Percentiles rank a stretch among this genome's conserved stretches.
phyloP scores from a whole-genome alignment of 2,113 vertebrate genomes.

The Coracopsis vasa region DNA sequence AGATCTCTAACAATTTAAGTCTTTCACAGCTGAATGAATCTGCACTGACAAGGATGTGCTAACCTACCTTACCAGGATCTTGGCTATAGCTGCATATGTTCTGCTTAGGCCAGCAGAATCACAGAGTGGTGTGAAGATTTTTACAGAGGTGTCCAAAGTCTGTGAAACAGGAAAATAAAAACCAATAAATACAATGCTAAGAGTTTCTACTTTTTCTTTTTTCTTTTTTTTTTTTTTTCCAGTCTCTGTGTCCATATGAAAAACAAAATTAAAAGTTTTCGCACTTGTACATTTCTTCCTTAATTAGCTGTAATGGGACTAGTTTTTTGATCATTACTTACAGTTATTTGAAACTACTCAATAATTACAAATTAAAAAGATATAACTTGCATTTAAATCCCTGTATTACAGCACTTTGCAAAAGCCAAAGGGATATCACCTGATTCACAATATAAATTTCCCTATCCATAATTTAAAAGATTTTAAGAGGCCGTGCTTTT shows the following conservation, averaged over 20 bases:
- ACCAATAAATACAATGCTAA: not conserved
- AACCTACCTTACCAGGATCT: constrained; percentile 79
- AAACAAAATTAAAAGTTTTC: not conserved
- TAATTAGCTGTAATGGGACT: not conserved
- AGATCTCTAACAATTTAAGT: constrained; percentile 78
- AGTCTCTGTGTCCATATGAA: not conserved
- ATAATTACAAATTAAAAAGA: not conserved
- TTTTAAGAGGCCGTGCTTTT: not conserved
- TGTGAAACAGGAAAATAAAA: constrained; percentile 39
- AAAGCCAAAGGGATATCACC: not conserved
- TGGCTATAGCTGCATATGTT: constrained; percentile 73
- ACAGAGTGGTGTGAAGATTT: constrained; percentile 64
- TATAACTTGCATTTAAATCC: not conserved
- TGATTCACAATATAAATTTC: not conserved
- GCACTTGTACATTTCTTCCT: not conserved
- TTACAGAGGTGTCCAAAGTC: constrained; percentile 63
- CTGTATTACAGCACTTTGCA: not conserved
- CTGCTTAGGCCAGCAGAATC: constrained; percentile 73
- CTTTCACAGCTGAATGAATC: constrained; percentile 75
- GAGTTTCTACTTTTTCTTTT: not conserved
- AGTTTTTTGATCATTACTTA: not conserved
- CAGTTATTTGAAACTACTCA: not conserved
- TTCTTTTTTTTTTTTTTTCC: not conserved
- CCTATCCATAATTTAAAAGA: not conserved
- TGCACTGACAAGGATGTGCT: constrained; percentile 61